A percentile compares a stretch with the other conserved stretches of the same genome.
phyloP scores from a whole-genome alignment of 2,797 vertebrate species.

The Numenius phaeopus region DNA sequence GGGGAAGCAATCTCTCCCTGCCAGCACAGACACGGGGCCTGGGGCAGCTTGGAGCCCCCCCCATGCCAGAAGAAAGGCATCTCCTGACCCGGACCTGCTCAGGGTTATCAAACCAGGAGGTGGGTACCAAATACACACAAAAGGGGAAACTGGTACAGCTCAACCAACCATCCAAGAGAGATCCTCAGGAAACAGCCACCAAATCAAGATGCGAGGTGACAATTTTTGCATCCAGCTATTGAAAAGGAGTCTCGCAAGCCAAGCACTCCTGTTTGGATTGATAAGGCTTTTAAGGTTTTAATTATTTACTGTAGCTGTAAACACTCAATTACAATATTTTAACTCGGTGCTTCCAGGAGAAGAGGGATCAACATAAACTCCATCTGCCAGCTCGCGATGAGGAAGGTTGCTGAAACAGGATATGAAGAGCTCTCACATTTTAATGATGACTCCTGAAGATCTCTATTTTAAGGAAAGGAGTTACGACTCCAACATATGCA shows the following conservation, averaged over 20 bases:
- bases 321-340: constrained; percentile 22
- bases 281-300: not conserved
- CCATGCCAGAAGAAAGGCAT: not conserved
- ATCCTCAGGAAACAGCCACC: not conserved
- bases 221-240: not conserved
- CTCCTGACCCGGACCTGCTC: not conserved
- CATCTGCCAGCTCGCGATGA: constrained; percentile 17
- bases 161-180: not conserved
- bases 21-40: rapidly evolving
- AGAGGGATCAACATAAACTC: constrained; percentile 31
- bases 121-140: not conserved
- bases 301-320: not conserved
- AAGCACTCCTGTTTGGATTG: not conserved
- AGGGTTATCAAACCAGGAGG: not conserved
- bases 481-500: not conserved
- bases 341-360: constrained; percentile 17
- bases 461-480: constrained; percentile 38
- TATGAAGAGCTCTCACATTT: not conserved
- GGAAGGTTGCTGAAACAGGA: constrained; percentile 23
- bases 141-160: not conserved
- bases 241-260: not conserved
- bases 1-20: not conserved
- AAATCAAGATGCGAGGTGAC: not conserved
- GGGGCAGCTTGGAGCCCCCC: not conserved
- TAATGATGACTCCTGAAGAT: not conserved